phyloP scores from a whole-genome alignment of 2,797 vertebrate species.

The Gobio occitaniae region DNA sequence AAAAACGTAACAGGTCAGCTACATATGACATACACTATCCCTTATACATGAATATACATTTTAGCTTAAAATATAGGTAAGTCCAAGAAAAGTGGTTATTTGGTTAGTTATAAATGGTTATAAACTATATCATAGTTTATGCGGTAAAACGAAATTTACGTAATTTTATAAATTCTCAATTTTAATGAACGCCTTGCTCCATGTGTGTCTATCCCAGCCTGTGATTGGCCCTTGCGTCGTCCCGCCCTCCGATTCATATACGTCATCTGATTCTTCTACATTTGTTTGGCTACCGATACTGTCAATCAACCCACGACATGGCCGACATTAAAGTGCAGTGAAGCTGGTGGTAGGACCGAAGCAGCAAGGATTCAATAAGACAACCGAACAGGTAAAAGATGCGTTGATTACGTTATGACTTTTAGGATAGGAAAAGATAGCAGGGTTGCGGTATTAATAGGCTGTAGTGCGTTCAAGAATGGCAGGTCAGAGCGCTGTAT shows the following conservation, averaged over 20 bases:
- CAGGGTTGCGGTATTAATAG: not conserved
- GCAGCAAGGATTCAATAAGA: slow-evolving; percentile 70
- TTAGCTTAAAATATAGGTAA: not conserved
- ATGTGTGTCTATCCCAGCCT: not conserved
- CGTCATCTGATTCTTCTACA: slow-evolving; percentile 68
- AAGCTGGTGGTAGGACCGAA: slow-evolving; percentile 69
- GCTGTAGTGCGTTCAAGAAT: not conserved
- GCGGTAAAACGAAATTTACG: slow-evolving; percentile 2
- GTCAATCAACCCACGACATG: slow-evolving; percentile 78
- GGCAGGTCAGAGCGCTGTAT: slow-evolving; percentile 15
- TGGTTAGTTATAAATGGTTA: no score
- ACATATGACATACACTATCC: not conserved
- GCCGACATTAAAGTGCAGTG: slow-evolving; percentile 74
- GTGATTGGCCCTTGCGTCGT: not conserved
- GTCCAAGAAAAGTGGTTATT: not conserved
- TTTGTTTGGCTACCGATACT: slow-evolving; percentile 60
- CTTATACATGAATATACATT: not conserved
- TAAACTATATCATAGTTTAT: not conserved
- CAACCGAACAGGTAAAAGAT: slow-evolving; percentile 72
- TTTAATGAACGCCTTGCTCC: not conserved
- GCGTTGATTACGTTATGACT: not conserved
- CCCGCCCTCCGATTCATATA: slow-evolving; percentile 39
- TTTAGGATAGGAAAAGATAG: not conserved
- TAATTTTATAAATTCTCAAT: not conserved
- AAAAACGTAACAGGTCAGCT: not conserved